Evolutionary conservation across 2,888 invertebrate genomes (phyloP), one percentile per base, ranked within the genome.

Genomic region (Brenthis daphne): DNA sequence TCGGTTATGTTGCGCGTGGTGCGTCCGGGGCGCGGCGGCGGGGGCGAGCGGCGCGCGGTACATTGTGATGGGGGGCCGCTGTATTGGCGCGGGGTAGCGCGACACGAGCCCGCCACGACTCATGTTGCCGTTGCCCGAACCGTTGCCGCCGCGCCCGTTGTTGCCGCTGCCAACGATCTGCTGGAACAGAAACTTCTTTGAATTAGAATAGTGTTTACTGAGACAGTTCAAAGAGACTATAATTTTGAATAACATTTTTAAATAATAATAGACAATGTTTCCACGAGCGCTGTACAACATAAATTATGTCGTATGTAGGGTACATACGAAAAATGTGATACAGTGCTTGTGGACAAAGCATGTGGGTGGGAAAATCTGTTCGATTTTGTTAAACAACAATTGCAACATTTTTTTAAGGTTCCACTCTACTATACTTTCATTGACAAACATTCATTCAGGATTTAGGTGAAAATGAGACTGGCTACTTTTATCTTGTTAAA

Each of bases 1-100:
- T 56, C 85, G 80, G 67, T 29, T 50, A 12, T 51, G 29, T 13
- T 80, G 82, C 76, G 83, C 77, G 80, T 82, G 86, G 77, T 81
- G 87, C 75, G 76, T 77, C 75, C 80, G 84, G 74, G 79, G 73
- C 69, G 81, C 72, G 70, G 76, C 58, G 58, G 29, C 60, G 60
- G 58, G 78, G 76, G 79, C 80, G 76, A 85, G 82, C 76, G 80
- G 85, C 77, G 86, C 81, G 82, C 89, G 86, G 85, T 84, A 91
- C 79, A 84, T 77, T 64, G 88, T 86, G 82, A 83, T 77, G 68
- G 87, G 90, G 75, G 94, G 94, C 37, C 94, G 89, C 86, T 94
- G 94, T 78, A 94, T 94, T 77, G 94, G 94, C 79, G 93, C 87
- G 57, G 94, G 94, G 85, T 93, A 94, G 72, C 93, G 90, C 80